These are phyloP conservation scores for Reinhardtius hippoglossoides DNA, from an alignment of 2,113 vertebrate genomes.

Conservation along the genomic window DNA sequence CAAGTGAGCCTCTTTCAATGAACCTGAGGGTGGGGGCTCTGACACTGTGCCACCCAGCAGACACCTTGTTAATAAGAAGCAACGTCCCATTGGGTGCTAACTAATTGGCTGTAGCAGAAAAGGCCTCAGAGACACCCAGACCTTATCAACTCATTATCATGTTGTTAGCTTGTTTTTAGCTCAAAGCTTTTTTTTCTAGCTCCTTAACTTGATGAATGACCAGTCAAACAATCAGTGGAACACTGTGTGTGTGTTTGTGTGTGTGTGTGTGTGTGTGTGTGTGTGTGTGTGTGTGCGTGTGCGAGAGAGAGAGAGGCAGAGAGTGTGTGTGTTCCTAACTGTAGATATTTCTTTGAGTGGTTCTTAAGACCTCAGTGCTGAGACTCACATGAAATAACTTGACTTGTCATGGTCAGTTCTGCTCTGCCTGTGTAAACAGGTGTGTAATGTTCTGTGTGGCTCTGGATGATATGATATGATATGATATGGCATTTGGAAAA, in stretches of 20 bases:
- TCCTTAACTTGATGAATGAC: slow-evolving; percentile 36
- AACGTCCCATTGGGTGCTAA: slow-evolving; percentile 27
- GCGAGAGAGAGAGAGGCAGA: no score
- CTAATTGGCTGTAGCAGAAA: slow-evolving; percentile 55
- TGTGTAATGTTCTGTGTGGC: neutral
- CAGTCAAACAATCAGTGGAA: slow-evolving; percentile 26
- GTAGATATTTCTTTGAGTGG: neutral
- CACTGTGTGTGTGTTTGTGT: neutral
- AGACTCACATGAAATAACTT: no score
- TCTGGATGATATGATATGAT: no score
- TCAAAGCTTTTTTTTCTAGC: slow-evolving; percentile 1
- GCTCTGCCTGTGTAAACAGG: neutral
- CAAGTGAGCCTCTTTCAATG: neutral
- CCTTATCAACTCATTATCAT: slow-evolving; percentile 51
- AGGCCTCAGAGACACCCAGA: slow-evolving; percentile 38
- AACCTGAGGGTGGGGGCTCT: neutral
- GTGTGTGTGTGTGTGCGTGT: no score
- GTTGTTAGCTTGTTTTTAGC: slow-evolving; percentile 57
- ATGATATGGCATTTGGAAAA: no score
- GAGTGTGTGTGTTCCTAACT: no score
- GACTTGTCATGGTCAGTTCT: neutral
- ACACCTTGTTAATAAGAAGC: slow-evolving; percentile 35
- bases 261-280: neutral
- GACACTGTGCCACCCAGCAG: slow-evolving; percentile 14
- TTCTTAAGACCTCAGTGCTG: neutral